Base-by-base conservation (phyloP, 2,113 vertebrate species). In the Brachyhypopomus gauderio region DNA sequence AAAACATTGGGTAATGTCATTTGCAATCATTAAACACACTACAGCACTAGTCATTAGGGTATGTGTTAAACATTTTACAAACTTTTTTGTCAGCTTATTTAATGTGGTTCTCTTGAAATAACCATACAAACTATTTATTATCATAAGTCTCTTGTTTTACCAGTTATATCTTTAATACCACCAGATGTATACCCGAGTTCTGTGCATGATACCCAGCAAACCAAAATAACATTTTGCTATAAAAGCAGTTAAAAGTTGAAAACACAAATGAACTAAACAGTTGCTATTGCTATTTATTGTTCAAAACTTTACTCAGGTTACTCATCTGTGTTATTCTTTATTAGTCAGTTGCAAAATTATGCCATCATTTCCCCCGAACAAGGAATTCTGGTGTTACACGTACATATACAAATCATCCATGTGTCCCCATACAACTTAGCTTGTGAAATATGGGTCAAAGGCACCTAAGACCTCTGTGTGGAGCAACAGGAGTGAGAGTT, bases 301-400 rank as follows among this genome's bases (percentile, higher is more conserved):
- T 75, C 36, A 25, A 67, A 23, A 60, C n/a, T 78, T 66, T 52
- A 76, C 80, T 83, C 80, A 80, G 73, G 84, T 73, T 34, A 38
- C 1, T 17, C 16, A 67, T 67, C 23, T 38, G 23, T 64, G 23
- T 1, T 72, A 67, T 63, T 80, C 66, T 74, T 67, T 41, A 25
- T 74, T 56, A 55, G 36, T 22, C 58, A 74, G 41, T 76, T 66
- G 48, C 66, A 5, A 45, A 41, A 59, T 27, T 3, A 34, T 14
- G 5, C 17, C 30, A 64, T 72, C n/a, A 7, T 67, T 27, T 72
- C 38, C 38, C 1, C 20, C 9, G 5, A 45, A 7, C 14, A 20
- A 60, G 59, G 52, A n/a, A 60, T 11, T 36, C 36, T 19, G 3
- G 3, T 55, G 20, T 45, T 72, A 9, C 7, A 48, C 23, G 20